Evolutionary conservation across 2,888 invertebrate genomes (phyloP).

Genomic region (Drosophila monieri): DNA sequence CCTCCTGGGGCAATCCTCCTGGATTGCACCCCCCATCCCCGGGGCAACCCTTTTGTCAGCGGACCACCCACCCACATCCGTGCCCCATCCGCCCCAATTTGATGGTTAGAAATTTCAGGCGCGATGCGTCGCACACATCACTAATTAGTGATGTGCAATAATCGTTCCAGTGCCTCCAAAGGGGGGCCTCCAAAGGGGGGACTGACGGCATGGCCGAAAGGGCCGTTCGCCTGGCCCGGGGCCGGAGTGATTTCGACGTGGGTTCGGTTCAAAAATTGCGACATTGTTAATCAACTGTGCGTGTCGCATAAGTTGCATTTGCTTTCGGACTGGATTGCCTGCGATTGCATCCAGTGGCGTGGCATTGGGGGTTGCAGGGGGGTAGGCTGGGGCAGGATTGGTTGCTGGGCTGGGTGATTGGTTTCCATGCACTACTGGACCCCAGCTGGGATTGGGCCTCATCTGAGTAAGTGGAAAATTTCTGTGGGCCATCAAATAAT

Average conservation of each 20-base stretch:
- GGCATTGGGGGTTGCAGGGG: not conserved
- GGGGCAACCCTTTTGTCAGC: slow-evolving; percentile 5
- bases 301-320: slow-evolving; percentile 66
- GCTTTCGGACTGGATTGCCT: slow-evolving; percentile 28
- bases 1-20: not conserved
- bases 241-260: slow-evolving; percentile 20
- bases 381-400: not conserved
- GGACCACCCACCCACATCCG: not conserved
- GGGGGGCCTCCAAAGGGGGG: slow-evolving; percentile 2
- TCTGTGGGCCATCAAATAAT: slow-evolving; percentile 16
- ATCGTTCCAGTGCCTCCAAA: slow-evolving; percentile 54
- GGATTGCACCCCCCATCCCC: not conserved
- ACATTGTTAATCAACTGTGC: slow-evolving; percentile 76
- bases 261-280: slow-evolving; percentile 61
- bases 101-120: slow-evolving; percentile 61
- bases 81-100: slow-evolving; percentile 6
- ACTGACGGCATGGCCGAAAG: not conserved
- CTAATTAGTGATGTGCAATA: slow-evolving; percentile 78
- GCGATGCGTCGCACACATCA: slow-evolving; percentile 60
- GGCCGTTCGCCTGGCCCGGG: not conserved
- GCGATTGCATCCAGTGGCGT: slow-evolving; percentile 12
- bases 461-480: slow-evolving; percentile 38
- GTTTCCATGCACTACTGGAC: slow-evolving; percentile 17
- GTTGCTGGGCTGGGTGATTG: slow-evolving; percentile 26
- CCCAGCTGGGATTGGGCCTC: not conserved